Percentiles rank a stretch among this genome's conserved stretches.
phyloP scores from a whole-genome alignment of 2,113 vertebrate species.

The Neolamprologus cancellatus region DNA sequence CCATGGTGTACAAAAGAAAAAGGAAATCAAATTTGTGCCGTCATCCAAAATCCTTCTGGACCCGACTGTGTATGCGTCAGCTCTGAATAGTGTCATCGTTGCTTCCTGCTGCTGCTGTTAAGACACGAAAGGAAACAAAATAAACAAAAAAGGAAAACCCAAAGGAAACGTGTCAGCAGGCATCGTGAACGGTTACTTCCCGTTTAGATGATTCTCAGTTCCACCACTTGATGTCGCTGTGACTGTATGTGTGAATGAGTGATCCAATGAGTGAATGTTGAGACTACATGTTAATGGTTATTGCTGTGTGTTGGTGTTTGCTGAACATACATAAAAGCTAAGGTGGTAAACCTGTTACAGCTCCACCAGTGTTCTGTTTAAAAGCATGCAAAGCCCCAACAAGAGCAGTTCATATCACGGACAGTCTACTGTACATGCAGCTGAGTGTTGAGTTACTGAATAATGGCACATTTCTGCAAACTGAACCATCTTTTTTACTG shows the following conservation, averaged over 20 bases:
- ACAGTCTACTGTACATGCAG: not conserved
- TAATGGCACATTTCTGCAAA: not conserved
- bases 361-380: not conserved
- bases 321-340: no score
- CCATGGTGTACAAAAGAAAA: not conserved
- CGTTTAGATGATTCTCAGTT: not conserved
- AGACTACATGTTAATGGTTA: not conserved
- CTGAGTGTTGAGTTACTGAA: not conserved
- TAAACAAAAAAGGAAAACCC: not conserved
- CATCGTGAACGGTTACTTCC: not conserved
- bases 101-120: not conserved
- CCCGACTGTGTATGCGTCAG: not conserved
- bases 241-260: not conserved
- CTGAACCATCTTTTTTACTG: not conserved
- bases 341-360: no score
- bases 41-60: not conserved
- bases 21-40: not conserved
- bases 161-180: not conserved
- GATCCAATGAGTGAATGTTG: not conserved
- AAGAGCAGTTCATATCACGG: not conserved
- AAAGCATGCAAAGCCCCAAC: not conserved
- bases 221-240: constrained; percentile 14
- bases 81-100: not conserved
- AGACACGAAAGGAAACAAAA: not conserved
- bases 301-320: not conserved